A percentile compares a stretch with the other conserved stretches of the same genome.
Conservation (phyloP, 2,888 invertebrate species). For the Drosophila nr. perissopoda region DNA sequence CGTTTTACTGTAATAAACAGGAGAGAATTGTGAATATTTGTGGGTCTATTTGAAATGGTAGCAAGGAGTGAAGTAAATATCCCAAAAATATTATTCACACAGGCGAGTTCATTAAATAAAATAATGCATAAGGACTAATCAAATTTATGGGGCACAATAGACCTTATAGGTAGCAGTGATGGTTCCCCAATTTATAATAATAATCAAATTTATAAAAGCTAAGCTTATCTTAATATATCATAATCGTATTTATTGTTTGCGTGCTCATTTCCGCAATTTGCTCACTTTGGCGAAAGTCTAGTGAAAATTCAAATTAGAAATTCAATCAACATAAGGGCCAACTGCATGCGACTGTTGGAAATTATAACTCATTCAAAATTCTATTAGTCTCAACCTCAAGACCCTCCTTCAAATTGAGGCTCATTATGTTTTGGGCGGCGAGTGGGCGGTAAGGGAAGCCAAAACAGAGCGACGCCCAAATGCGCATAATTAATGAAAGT, state of each 20-base stretch:
- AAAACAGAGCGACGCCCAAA: conserved; percentile 38
- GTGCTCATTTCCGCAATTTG: not conserved
- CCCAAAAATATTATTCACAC: not conserved
- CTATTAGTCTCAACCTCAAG: conserved; percentile 43
- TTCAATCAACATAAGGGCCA: conserved; percentile 31
- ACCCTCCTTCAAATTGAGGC: conserved; percentile 19
- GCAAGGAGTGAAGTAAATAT: not conserved
- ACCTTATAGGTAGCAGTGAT: no score
- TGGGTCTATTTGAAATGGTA: accelerated
- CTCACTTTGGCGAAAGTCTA: not conserved
- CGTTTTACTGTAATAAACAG: not conserved
- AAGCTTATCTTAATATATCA: not conserved
- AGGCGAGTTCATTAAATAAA: not conserved
- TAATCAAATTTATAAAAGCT: not conserved
- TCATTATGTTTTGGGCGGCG: conserved; percentile 26
- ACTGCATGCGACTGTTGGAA: conserved; percentile 13
- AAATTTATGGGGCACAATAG: no score
- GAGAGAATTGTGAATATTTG: not conserved
- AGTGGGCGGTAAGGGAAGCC: not conserved
- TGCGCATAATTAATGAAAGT: conserved; percentile 73
- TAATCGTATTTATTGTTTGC: not conserved
- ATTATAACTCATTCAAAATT: conserved; percentile 53
- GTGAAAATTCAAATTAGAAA: conserved; percentile 7
- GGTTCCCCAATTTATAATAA: no score
- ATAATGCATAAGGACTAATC: not conserved